These are phyloP conservation scores for Ctenopoma multispine DNA, from an alignment of 2,797 vertebrate genomes.

Conservation along the genomic window DNA sequence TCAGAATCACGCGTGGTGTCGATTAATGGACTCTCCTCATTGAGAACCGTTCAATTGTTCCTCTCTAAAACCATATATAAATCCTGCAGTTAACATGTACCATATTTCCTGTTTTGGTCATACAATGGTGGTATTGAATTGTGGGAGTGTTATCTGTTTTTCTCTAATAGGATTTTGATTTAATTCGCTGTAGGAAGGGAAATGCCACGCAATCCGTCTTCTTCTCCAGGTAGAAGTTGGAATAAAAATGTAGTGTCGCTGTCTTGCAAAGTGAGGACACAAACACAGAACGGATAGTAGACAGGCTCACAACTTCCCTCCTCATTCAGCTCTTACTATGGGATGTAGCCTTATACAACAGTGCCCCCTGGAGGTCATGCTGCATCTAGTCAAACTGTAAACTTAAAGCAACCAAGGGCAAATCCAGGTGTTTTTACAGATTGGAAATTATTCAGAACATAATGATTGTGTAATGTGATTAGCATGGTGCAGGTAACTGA, in stretches of 20 bases:
- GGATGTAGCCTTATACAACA: slow-evolving; percentile 74
- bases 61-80: slow-evolving; percentile 59
- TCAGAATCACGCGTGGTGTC: slow-evolving; percentile 62
- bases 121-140: slow-evolving; percentile 65
- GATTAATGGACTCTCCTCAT: slow-evolving; percentile 58
- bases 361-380: slow-evolving; percentile 75
- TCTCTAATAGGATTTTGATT: slow-evolving; percentile 73
- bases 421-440: slow-evolving; percentile 49
- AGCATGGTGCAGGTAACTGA: slow-evolving; percentile 14
- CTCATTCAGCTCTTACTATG: slow-evolving; percentile 6
- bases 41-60: slow-evolving; percentile 60
- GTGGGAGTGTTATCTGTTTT: slow-evolving; percentile 65
- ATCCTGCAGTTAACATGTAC: slow-evolving; percentile 58
- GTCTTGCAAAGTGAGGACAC: slow-evolving; percentile 73
- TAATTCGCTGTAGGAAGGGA: slow-evolving; percentile 65
- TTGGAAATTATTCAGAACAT: slow-evolving; percentile 26
- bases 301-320: slow-evolving; percentile 39
- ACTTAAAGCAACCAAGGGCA: slow-evolving; percentile 6
- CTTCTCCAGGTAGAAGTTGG: slow-evolving; percentile 71
- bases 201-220: slow-evolving; percentile 52
- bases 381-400: background rate
- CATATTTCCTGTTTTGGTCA: slow-evolving; percentile 74
- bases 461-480: slow-evolving; percentile 32
- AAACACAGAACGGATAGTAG: slow-evolving; percentile 62
- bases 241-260: slow-evolving; percentile 75